Evolutionary conservation across 1,140 invertebrate species (phyloP).

Genomic region (Steinernema khuongi): DNA sequence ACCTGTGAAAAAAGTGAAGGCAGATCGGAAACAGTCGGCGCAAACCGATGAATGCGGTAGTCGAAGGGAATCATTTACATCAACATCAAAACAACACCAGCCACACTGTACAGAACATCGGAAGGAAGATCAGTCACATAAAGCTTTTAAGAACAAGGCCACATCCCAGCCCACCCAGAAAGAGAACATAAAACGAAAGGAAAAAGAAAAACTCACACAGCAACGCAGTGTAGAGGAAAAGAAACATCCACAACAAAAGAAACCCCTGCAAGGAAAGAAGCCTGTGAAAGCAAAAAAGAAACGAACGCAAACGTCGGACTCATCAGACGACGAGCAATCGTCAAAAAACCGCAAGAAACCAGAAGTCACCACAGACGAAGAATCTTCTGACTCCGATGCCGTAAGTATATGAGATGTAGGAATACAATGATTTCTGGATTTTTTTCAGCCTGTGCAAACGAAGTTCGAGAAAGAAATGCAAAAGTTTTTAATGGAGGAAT

Average conservation of each 20-base stretch:
- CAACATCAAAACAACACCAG: not conserved
- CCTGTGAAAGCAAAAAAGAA: not conserved
- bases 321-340: not conserved
- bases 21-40: not conserved
- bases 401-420: not conserved
- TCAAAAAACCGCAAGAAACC: not conserved
- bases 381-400: not conserved
- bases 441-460: not conserved
- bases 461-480: constrained; percentile 8
- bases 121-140: not conserved
- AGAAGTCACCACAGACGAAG: not conserved
- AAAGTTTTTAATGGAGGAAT: not conserved
- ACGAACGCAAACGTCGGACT: not conserved
- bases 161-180: not conserved
- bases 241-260: not conserved
- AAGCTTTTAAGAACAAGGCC: not conserved
- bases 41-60: not conserved
- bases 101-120: not conserved
- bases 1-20: not conserved
- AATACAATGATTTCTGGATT: not conserved
- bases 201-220: not conserved
- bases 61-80: not conserved
- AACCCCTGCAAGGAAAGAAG: not conserved
- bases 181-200: not conserved
- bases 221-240: not conserved